Percentiles rank a stretch among this genome's conserved stretches.
Conservation (phyloP, 2,113 vertebrate genomes). For the Platysternon megacephalum region DNA sequence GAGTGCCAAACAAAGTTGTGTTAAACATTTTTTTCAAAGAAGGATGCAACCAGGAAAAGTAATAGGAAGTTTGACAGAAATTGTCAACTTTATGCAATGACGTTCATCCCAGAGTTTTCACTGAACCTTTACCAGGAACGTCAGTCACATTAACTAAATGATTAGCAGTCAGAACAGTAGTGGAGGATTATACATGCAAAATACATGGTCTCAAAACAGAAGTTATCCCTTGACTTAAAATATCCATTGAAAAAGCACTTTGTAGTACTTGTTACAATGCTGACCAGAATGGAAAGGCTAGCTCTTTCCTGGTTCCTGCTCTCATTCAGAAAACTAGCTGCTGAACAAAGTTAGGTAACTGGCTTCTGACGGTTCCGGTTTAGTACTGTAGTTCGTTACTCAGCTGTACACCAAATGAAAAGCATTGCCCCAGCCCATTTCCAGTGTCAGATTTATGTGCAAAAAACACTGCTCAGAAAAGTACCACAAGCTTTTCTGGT, state of each 20-base stretch:
- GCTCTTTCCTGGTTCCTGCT: not conserved
- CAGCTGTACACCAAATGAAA: fast-evolving
- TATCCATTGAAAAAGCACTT: not conserved
- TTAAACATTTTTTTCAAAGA: not conserved
- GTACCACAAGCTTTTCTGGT: not conserved
- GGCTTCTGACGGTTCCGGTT: not conserved
- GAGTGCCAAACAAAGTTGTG: fast-evolving
- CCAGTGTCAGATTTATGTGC: fast-evolving
- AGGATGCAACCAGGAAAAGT: not conserved
- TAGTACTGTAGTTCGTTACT: fast-evolving
- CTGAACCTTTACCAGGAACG: fast-evolving
- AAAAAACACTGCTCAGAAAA: not conserved
- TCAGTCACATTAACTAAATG: not conserved
- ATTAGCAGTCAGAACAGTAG: not conserved
- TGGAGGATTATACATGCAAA: not conserved
- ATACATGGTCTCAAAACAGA: fast-evolving
- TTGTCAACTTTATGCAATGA: not conserved
- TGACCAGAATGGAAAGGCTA: not conserved
- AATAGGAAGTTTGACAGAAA: not conserved
- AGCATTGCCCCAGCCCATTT: not conserved
- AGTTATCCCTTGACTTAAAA: not conserved
- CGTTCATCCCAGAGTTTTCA: not conserved
- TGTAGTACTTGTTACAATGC: not conserved
- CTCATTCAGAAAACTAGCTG: not conserved
- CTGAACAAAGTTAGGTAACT: not conserved